phyloP scores from a whole-genome alignment of 2,113 vertebrate genomes.

The Acinonyx jubatus region DNA sequence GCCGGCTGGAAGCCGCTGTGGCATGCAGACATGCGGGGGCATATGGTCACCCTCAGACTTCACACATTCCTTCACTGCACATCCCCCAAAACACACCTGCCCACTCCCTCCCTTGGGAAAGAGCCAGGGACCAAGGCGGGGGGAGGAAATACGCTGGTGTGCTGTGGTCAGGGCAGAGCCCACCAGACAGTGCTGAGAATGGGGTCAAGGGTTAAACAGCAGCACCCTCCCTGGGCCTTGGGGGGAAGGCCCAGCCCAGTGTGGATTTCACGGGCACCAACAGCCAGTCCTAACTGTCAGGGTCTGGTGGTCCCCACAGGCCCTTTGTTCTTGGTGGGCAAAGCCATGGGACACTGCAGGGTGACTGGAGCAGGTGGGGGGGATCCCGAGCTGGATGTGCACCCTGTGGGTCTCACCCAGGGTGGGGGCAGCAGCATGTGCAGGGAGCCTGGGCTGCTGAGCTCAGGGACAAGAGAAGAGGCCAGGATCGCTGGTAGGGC shows the following conservation, averaged over 20 bases:
- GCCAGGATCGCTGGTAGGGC: neutral
- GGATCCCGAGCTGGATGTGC: neutral
- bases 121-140: neutral
- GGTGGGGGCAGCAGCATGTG: neutral
- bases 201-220: neutral
- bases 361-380: no score
- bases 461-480: neutral
- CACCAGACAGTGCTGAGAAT: neutral
- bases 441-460: neutral
- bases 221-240: accelerated
- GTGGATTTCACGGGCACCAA: neutral
- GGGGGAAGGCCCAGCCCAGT: accelerated
- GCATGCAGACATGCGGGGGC: accelerated
- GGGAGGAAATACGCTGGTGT: accelerated
- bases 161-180: neutral
- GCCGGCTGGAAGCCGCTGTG: neutral
- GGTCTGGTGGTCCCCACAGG: neutral
- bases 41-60: neutral
- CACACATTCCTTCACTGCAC: neutral
- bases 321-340: neutral
- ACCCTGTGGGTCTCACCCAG: neutral
- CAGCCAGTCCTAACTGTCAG: neutral
- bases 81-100: neutral
- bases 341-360: neutral
- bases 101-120: accelerated